Conservation (phyloP, 2,888 invertebrate species). For the Cheilosia vulpina region DNA sequence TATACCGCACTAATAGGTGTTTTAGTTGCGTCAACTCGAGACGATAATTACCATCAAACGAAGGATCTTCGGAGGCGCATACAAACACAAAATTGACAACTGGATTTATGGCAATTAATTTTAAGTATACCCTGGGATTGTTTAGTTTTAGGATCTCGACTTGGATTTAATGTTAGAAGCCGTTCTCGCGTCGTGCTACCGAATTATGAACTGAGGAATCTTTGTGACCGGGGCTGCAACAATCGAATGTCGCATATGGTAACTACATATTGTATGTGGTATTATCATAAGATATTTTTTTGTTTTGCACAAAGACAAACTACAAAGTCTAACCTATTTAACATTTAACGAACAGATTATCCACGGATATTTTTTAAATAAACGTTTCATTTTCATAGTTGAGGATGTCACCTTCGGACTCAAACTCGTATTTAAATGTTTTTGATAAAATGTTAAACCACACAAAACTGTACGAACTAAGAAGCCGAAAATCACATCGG, state of each 20-base stretch:
- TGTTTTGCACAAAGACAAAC: no score
- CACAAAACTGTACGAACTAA: no score
- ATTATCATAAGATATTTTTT: conserved; percentile 20
- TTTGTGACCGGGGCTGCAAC: conserved; percentile 17
- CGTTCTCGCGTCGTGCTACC: conserved; percentile 37
- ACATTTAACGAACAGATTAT: no score
- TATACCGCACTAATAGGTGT: conserved; percentile 53
- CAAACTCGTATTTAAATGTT: no score
- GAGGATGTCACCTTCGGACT: no score
- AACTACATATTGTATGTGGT: conserved; percentile 5
- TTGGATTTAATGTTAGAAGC: not conserved
- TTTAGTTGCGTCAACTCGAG: conserved; percentile 64
- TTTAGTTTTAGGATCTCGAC: conserved; percentile 50
- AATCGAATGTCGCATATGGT: conserved; percentile 21
- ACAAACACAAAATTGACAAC: conserved; percentile 43
- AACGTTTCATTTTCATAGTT: no score
- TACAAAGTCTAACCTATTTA: no score
- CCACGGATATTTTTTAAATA: no score
- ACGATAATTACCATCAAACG: conserved; percentile 48
- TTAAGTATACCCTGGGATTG: conserved; percentile 39
- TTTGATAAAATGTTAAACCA: no score
- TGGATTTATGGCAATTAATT: conserved; percentile 58
- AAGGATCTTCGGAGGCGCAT: conserved; percentile 46
- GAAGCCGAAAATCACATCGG: no score
- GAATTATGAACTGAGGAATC: conserved; percentile 45